Conservation (phyloP, 2,113 vertebrate genomes). For the Shinisaurus crocodilurus region DNA sequence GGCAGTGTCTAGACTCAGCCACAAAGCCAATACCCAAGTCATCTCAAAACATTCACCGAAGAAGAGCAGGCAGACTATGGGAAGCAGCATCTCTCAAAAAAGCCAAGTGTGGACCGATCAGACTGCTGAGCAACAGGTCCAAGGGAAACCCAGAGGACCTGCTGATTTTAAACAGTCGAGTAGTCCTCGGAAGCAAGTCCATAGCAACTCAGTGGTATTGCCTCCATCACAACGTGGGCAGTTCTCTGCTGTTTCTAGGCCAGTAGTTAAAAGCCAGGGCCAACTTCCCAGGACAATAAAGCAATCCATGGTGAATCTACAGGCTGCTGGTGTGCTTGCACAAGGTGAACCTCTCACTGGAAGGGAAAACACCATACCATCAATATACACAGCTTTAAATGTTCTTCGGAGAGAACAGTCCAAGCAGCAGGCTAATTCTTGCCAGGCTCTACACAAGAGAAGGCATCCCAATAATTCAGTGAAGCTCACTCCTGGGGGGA, state of each 20-base stretch:
- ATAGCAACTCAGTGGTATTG: background rate
- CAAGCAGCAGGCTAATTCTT: background rate
- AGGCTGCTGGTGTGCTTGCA: background rate
- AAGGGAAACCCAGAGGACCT: constrained; percentile 7
- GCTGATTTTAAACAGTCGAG: background rate
- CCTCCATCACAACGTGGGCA: background rate
- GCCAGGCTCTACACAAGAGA: background rate
- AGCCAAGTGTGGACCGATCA: background rate
- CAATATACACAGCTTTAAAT: fast-evolving
- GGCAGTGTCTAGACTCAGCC: background rate
- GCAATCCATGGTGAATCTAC: constrained; percentile 4
- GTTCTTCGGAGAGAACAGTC: fast-evolving
- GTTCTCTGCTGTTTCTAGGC: background rate
- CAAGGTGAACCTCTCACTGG: background rate
- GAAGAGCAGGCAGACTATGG: constrained; percentile 18
- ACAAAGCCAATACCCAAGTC: background rate
- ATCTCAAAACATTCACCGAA: background rate
- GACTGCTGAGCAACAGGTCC: background rate
- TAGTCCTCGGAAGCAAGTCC: background rate
- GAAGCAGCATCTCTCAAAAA: background rate
- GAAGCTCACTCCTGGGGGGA: background rate
- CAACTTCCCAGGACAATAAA: background rate
- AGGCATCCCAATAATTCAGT: background rate
- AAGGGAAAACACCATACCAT: background rate
- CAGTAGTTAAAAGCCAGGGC: constrained; percentile 10